Conservation (phyloP, 2,113 vertebrate species). For the Lepus europaeus region DNA sequence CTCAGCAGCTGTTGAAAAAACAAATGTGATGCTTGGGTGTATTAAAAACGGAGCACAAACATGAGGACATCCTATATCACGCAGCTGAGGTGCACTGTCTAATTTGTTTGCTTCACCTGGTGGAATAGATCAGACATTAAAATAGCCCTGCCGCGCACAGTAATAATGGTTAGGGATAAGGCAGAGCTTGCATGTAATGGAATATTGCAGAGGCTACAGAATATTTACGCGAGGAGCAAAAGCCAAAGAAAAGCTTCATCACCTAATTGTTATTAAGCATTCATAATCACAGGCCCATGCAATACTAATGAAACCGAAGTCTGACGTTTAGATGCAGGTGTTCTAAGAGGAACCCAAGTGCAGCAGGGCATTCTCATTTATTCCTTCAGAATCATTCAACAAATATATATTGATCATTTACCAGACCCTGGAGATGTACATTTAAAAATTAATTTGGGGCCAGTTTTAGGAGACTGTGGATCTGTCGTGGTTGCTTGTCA, state of each 20-base stretch:
- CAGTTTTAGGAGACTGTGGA: not conserved
- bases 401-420: not conserved
- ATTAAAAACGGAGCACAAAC: conserved; percentile 73
- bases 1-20: conserved; percentile 81
- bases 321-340: not conserved
- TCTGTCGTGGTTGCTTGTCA: not conserved
- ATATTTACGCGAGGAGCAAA: not conserved
- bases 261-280: conserved; percentile 24
- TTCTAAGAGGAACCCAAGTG: conserved; percentile 29
- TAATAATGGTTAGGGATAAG: not conserved
- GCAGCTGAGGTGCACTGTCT: conserved; percentile 63
- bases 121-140: conserved; percentile 60
- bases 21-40: conserved; percentile 79
- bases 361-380: not conserved
- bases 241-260: not conserved
- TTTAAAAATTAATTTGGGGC: not conserved
- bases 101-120: conserved; percentile 76
- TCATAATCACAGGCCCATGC: not conserved
- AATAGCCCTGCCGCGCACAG: not conserved
- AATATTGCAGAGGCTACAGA: not conserved
- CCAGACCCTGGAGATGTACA: not conserved
- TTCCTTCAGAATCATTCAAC: not conserved
- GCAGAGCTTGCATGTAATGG: not conserved
- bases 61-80: conserved; percentile 58
- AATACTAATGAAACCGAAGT: not conserved